Evolutionary conservation across 1,140 invertebrate genomes (phyloP), one percentile per base, ranked within the genome.

Genomic region (Drosophila triauraria): DNA sequence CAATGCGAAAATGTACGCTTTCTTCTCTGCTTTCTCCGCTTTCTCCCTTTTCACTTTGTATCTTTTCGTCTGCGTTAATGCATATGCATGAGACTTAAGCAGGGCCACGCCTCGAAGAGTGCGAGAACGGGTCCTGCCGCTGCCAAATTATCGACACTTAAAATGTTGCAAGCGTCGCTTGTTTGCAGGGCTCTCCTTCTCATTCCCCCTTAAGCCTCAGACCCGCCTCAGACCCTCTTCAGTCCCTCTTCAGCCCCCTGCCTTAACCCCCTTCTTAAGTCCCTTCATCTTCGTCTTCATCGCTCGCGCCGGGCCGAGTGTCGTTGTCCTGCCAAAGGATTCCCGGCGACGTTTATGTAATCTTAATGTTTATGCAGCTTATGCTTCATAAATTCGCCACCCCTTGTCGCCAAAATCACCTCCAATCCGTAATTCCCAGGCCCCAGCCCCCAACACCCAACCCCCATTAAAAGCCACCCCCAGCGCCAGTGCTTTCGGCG

Each of bases 331-430:
- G 75, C 74, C 61, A 69, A 61, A 51, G 47, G 75, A 78, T 86
- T 75, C 67, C 50, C 69, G 76, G 71, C 65, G 70, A 78, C 78
- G 85, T 80, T 90, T 88, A 79, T 88, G 81, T 88, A 90, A 88
- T 88, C 85, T 88, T 81, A 88, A 88, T 88, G 85, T 90, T 88
- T 82, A 90, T 90, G 75, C 85, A 88, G 83, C 83, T 88, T 88
- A 88, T 88, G 85, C 85, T 88, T 90, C 81, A 88, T 88, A 88
- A 88, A 88, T 84, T 88, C 63, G 62, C 62, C 74, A 17, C 67
- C 17, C 40, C 13, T 13, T 54, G 32, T 54, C 20, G 13, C 20
- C 35, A 13, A 64, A 25, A 17, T 35, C 20, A 20, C 62, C 46
- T 25, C 59, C 25, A 30, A 51, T 32, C 25, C 43, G 43, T 27